Percentiles rank a stretch among this genome's conserved stretches.
phyloP scores from a whole-genome alignment of 2,797 vertebrate species.

The Echiichthys vipera region DNA sequence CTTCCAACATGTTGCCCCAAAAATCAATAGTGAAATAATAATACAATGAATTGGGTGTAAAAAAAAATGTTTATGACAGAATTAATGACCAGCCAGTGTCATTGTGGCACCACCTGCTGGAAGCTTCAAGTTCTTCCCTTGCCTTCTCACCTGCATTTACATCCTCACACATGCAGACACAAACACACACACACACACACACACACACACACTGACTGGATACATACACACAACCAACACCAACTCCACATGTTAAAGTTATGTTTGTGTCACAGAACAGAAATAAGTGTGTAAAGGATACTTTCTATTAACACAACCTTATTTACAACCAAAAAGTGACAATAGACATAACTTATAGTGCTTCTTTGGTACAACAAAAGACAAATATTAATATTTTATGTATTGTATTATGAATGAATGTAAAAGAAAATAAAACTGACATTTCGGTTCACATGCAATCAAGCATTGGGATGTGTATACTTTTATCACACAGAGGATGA shows the following conservation, averaged over 20 bases:
- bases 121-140: background rate
- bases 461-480: background rate
- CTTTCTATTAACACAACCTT: background rate
- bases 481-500: background rate
- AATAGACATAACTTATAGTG: background rate
- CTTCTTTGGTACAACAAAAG: background rate
- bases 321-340: background rate
- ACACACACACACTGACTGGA: background rate
- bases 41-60: background rate
- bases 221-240: background rate
- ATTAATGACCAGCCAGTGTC: conserved; percentile 19
- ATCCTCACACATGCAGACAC: background rate
- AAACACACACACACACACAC: background rate
- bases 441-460: background rate
- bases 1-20: background rate
- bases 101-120: conserved; percentile 83
- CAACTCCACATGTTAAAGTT: background rate
- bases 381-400: background rate
- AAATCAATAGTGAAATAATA: background rate
- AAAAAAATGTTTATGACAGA: background rate
- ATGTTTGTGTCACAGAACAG: conserved; percentile 17
- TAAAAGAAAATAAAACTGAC: no score
- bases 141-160: background rate
- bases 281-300: conserved; percentile 10
- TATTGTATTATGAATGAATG: background rate